Evolutionary conservation across 2,113 vertebrate species (phyloP).

Genomic region (Craseonycteris thonglongyai): DNA sequence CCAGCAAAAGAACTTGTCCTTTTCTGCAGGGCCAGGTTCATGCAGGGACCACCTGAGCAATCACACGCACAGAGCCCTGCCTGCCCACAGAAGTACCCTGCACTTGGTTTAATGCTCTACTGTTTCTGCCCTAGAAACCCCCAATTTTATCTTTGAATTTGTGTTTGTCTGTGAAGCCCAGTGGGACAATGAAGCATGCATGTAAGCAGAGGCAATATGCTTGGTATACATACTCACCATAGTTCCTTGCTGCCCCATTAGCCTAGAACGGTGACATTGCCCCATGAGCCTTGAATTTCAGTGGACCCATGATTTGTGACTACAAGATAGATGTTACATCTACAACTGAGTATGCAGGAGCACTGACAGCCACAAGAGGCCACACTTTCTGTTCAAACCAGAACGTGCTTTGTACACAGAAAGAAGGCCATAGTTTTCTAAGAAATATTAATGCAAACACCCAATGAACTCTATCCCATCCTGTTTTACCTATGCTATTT

Average conservation of each 20-base stretch:
- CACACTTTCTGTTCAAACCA: neutral
- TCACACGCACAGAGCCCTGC: neutral
- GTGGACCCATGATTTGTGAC: neutral
- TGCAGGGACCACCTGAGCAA: neutral
- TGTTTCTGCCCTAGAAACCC: neutral
- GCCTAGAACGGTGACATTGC: neutral
- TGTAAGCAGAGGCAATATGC: accelerated
- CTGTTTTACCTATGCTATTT: neutral
- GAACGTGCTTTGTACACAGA: neutral
- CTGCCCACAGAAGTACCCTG: neutral
- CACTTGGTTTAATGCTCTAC: neutral
- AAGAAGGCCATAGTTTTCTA: neutral
- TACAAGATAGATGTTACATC: no score
- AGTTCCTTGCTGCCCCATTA: neutral
- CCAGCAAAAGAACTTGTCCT: neutral
- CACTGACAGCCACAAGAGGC: neutral
- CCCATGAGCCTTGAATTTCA: neutral
- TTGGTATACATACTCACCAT: accelerated
- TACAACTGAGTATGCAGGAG: neutral
- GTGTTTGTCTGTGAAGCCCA: neutral
- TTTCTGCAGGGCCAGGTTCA: neutral
- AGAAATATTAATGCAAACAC: neutral
- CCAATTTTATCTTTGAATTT: neutral
- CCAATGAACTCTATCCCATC: neutral
- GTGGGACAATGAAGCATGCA: neutral